Base-by-base conservation (phyloP, 2,797 vertebrate genomes). In the Fringilla coelebs region DNA sequence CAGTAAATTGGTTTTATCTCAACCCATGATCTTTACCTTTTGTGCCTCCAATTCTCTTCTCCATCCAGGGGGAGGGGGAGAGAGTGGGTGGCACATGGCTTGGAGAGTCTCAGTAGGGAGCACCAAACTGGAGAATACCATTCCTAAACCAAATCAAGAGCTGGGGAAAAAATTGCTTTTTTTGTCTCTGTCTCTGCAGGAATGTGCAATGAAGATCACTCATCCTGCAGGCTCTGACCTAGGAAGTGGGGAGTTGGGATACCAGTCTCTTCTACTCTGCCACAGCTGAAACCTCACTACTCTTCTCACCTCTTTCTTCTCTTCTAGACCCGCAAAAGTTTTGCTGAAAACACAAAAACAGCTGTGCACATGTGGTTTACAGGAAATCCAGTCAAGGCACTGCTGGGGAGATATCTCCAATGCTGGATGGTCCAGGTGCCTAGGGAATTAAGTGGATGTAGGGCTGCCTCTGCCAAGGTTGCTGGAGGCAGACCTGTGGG, bases 71-170 rank as follows among this genome's bases (percentile, higher is more conserved):
- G 2, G 12, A 31, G 8, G 4, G 3, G 11, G 14, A 52, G 20
- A 4, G 2, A 45, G 25, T 3, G 9, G 80, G 24, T 3, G 1
- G 24, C 8, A 52, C 17, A 15, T 4, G 6, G 11, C 52, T 46
- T 73, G 17, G 15, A 46, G 52, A 80, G 7, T 54, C 21, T 52
- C 25, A 60, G 25, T 26, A 25, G n/a, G 29, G 25, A 52, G 17
- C 17, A 16, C 38, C 31, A 73, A 31, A 60, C 0, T 52, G 11
- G 20, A 20, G 8, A 34, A n/a, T n/a, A 40, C 17, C 13, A 45
- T 40, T 38, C 38, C n/a, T 51, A 52, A 80, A 31, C 8, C 17
- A 52, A 15, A 49, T 29, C 17, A 60, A 40, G 21, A 89, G 9
- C 12, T 70, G 25, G 10, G 7, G 17, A 1, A 7, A 51, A 75